Percentiles rank a stretch among this genome's conserved stretches.
Evolutionary conservation across 2,888 invertebrate species (phyloP).

Genomic region (Cataglyphis rosenhaueri): DNA sequence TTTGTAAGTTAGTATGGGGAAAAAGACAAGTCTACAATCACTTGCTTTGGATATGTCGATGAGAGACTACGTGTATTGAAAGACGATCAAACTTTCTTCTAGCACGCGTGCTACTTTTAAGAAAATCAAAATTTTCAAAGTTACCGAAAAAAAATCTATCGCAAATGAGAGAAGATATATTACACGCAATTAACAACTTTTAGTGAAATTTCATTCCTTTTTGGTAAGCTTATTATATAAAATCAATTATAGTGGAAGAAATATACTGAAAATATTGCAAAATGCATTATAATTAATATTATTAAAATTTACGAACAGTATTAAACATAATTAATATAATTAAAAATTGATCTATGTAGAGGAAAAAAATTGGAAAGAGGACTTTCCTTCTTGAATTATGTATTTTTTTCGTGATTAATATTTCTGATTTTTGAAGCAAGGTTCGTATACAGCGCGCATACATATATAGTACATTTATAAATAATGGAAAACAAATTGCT

Average conservation of each 20-base stretch:
- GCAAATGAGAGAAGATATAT: constrained; percentile 27
- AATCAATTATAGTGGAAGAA: neutral
- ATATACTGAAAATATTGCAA: neutral
- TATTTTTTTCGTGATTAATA: constrained; percentile 14
- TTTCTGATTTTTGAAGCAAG: neutral
- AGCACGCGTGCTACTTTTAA: constrained; percentile 21
- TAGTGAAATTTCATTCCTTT: neutral
- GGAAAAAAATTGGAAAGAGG: neutral
- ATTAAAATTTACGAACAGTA: neutral
- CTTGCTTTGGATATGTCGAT: constrained; percentile 45
- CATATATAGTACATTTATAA: neutral
- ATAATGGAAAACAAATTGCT: constrained; percentile 23
- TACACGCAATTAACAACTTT: neutral
- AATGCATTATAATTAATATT: neutral
- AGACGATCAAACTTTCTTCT: constrained; percentile 49
- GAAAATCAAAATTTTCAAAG: constrained; percentile 34
- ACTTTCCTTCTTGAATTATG: neutral
- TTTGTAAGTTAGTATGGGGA: constrained; percentile 39
- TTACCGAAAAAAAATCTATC: neutral
- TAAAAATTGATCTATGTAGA: neutral
- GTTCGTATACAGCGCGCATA: too few relatives aligned
- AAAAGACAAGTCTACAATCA: constrained; percentile 47
- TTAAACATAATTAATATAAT: neutral
- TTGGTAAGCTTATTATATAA: neutral
- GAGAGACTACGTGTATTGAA: constrained; percentile 48